Base-by-base conservation (phyloP, 2,888 invertebrate species). In the Nephrotoma appendiculata region DNA sequence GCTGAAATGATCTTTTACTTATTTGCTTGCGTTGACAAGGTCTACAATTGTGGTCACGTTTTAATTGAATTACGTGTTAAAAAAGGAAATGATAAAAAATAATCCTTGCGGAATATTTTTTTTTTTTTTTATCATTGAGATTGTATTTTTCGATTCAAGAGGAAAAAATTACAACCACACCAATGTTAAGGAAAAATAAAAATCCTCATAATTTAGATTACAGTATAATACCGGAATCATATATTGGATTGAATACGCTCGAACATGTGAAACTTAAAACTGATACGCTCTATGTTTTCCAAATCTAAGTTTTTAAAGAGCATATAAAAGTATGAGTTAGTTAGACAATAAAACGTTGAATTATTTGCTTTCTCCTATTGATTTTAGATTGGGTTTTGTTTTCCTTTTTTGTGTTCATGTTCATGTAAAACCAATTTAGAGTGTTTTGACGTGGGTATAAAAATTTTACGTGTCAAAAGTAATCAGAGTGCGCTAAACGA, bases 51-150 rank as follows among this genome's bases (percentile, higher is more conserved):
- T 84, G 84, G 84, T 84, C 84, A 84, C 84, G 84, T 84, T 84
- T 84, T 84, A 84, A 43, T 84, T 84, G 84, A 84, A 84, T 41
- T 84, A 84, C 84, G 84, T 84, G 84, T 84, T 43, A 84, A 84
- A 84, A 84, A 84, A 84, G 42, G n/a, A 84, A 84, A 71, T 31
- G 1, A 31, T 19, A 7, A 71, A 71, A 71, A 71, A 71, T 71
- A 71, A 71, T 71, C 71, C 9, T 71, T 71, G 31, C 6, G 31
- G 71, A 71, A 31, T 9, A 5, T 48, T 9, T 71, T 71, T 19
- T 48, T 9, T 71, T 71, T 19, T 19, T 71, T 71, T 71, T 71
- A 31, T 71, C 71, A 71, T 31, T 9, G 31, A 71, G 71, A 71
- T 71, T 71, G 71, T 71, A 71, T 31, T 71, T 71, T 11, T 9